These are phyloP conservation scores for Caenorhabditis brenneri DNA, from an alignment of 1,140 invertebrate genomes.

Conservation along the genomic window DNA sequence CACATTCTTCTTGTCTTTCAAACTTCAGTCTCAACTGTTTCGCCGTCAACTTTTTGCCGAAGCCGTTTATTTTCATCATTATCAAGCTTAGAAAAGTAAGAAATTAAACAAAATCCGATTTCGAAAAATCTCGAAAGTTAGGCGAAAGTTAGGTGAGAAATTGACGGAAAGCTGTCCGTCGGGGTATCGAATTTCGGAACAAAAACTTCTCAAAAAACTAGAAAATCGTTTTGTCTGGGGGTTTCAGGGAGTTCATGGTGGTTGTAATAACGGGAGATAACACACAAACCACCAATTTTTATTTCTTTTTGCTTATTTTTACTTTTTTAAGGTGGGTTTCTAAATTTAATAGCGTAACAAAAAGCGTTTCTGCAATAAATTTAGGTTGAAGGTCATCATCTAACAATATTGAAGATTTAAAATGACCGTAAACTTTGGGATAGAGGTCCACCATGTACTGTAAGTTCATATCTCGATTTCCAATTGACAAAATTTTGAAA, in stretches of 20 bases:
- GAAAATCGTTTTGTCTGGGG: neutral
- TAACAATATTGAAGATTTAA: too few species aligned
- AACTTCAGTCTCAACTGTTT: constrained; percentile 8
- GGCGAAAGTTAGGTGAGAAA: neutral
- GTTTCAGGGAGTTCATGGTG: neutral
- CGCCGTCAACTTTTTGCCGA: neutral
- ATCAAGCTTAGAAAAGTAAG: too few species aligned
- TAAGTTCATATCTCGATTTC: too few species aligned
- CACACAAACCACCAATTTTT: neutral
- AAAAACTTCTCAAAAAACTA: neutral
- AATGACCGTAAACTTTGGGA: too few species aligned
- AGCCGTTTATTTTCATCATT: constrained; percentile 32
- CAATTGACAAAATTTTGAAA: too few species aligned
- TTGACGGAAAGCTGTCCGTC: neutral
- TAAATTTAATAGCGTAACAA: too few species aligned
- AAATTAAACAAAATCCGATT: neutral
- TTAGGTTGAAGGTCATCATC: too few species aligned
- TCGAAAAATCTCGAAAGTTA: neutral
- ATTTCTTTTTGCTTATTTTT: too few species aligned
- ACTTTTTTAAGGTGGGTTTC: too few species aligned
- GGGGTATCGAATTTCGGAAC: neutral
- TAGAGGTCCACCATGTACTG: too few species aligned
- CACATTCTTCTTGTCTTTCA: neutral
- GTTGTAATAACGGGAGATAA: neutral
- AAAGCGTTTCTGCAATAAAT: too few species aligned